Percentiles rank a stretch among this genome's conserved stretches.
Conservation (phyloP, 2,797 vertebrate species). For the Sebastes iracundus region DNA sequence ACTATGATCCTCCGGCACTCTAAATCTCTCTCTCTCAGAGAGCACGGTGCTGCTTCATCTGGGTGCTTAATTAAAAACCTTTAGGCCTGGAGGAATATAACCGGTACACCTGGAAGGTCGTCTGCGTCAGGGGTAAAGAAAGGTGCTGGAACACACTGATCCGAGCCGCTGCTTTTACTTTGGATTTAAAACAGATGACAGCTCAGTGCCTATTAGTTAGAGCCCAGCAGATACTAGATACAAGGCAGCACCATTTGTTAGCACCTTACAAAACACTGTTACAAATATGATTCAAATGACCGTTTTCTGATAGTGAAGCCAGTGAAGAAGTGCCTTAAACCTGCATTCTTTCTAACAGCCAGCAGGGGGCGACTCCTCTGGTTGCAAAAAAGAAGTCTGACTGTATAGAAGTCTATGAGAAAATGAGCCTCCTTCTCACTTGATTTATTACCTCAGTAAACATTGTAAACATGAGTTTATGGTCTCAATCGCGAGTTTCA, state of each 20-base stretch:
- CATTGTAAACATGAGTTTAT: no score
- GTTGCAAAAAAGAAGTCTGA: no score
- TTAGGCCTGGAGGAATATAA: not conserved
- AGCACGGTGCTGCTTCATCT: not conserved
- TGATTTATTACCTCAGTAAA: no score
- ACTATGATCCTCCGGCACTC: not conserved
- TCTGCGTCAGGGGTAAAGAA: not conserved
- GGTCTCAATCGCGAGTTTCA: no score
- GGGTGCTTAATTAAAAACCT: conserved; percentile 67
- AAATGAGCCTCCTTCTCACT: accelerated
- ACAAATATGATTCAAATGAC: not conserved
- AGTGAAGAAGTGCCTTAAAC: no score
- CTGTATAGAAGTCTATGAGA: no score
- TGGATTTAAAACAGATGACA: not conserved
- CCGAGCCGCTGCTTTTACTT: not conserved
- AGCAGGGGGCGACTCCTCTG: no score
- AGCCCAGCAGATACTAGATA: not conserved
- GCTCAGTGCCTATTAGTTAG: not conserved
- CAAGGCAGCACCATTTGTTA: no score
- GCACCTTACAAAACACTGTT: not conserved
- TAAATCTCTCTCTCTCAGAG: conserved; percentile 4
- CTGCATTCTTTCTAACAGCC: no score
- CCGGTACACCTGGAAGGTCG: not conserved
- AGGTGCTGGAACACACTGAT: conserved; percentile 4
- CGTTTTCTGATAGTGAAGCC: not conserved